phyloP scores from a whole-genome alignment of 2,113 vertebrate species.

The Willisornis vidua region DNA sequence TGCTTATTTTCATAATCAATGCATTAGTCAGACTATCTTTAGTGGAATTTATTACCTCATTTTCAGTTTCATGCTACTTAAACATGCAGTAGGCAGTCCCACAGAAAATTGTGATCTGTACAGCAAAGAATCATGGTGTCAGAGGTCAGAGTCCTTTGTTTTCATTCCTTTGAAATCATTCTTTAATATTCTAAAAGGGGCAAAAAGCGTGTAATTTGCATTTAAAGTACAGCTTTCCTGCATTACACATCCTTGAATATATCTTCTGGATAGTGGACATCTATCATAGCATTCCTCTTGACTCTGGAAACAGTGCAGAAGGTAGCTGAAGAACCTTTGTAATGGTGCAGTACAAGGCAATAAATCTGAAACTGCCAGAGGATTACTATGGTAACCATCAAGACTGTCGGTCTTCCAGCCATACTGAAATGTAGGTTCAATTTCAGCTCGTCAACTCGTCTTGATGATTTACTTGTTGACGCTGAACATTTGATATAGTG shows the following conservation, averaged over 20 bases:
- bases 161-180: constrained; percentile 69
- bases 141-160: constrained; percentile 75
- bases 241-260: constrained; percentile 59
- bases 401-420: constrained; percentile 59
- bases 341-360: constrained; percentile 61
- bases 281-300: constrained; percentile 72
- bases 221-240: constrained; percentile 66
- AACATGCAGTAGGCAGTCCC: constrained; percentile 62
- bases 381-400: constrained; percentile 84
- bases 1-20: constrained; percentile 71
- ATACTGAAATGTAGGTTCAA: constrained; percentile 70
- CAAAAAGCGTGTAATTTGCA: constrained; percentile 75
- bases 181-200: constrained; percentile 74
- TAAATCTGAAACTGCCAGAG: constrained; percentile 75
- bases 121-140: constrained; percentile 63
- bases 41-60: constrained; percentile 72
- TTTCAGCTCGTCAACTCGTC: constrained; percentile 77
- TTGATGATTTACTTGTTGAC: constrained; percentile 81
- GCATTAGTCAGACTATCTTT: constrained; percentile 60
- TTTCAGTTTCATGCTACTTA: constrained; percentile 72
- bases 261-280: constrained; percentile 72
- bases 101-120: constrained; percentile 66
- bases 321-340: constrained; percentile 71
- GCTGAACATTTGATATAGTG: constrained; percentile 66
- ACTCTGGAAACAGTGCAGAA: constrained; percentile 71